Base-by-base conservation (phyloP, 2,797 vertebrate genomes). In the Acanthornis magna region DNA sequence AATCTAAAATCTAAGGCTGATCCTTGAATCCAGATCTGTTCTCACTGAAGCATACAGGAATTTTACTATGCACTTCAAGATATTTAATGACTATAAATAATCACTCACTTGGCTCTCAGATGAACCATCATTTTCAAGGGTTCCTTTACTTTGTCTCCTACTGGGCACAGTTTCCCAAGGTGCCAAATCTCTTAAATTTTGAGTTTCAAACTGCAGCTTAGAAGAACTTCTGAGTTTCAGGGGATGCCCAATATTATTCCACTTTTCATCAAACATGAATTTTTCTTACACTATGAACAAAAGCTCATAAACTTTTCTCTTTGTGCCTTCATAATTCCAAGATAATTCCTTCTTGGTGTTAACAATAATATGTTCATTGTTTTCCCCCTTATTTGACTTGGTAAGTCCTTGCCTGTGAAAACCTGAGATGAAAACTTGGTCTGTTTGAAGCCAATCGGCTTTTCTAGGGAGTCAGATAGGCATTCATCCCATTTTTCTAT, bases 41-140 rank as follows among this genome's bases (percentile, higher is more conserved):
- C 11, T 19, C 12, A 62, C 5, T 65, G 77, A 91, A 85, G 9
- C 13, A 13, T 34, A 62, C 4, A 38, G 13, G 17, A 36, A 27
- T 54, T 89, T 85, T 38, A 19, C 27, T 26, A 25, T 57, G 22
- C 15, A 16, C 10, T 65, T 89, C 47, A 34, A 45, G 45, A 58
- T 77, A 30, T 77, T 71, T 68, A 74, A 70, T 34, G 1, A 2
- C 7, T 48, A 7, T 45, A 74, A 89, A 63, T 32, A 78, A 43
- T 66, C 0, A 0, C 10, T 61, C 11, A 45, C 5, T 10, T 85
- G 29, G 32, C 13, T 73, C 15, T 65, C 23, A 57, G 32, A 14
- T 42, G 7, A 67, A 7, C 7, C 17, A 60, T n/a, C 7, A 51
- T 54, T 82, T 82, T 85, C 27, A 58, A 22, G 42, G 29, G 7